These are phyloP conservation scores for Hydrozoanthus tunicans DNA, from an alignment of 64 coral and sea anemone species.

Conservation along the genomic window DNA sequence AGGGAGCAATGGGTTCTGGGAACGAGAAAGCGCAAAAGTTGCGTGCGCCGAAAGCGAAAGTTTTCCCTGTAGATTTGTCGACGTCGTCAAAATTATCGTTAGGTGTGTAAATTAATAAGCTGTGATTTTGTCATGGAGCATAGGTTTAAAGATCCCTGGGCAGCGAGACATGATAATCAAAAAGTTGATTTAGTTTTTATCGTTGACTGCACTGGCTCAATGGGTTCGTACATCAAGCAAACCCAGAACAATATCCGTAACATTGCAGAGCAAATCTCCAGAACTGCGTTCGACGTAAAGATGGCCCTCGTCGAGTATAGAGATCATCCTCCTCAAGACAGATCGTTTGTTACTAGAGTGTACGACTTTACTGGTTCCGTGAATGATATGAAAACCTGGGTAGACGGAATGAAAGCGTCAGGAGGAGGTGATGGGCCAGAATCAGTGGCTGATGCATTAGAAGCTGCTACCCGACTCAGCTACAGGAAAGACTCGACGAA, in stretches of 20 bases:
- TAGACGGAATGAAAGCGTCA: constrained; percentile 76
- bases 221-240: constrained; percentile 89
- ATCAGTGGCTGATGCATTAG: constrained; percentile 80
- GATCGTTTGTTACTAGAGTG: constrained; percentile 61
- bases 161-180: constrained; percentile 78
- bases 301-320: constrained; percentile 86
- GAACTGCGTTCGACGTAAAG: constrained; percentile 81
- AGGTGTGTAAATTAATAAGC: background rate
- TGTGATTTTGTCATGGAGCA: constrained; percentile 1
- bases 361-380: constrained; percentile 76
- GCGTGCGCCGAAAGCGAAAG: too few relatives aligned
- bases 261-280: constrained; percentile 83
- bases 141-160: constrained; percentile 47
- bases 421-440: constrained; percentile 86
- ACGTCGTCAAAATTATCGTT: too few relatives aligned
- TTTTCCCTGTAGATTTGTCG: too few relatives aligned
- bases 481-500: constrained; percentile 80
- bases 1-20: too few relatives aligned
- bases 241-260: constrained; percentile 76
- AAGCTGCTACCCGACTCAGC: constrained; percentile 55
- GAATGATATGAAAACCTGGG: constrained; percentile 87
- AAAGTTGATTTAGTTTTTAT: constrained; percentile 92
- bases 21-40: too few relatives aligned
- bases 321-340: constrained; percentile 88
- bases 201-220: constrained; percentile 94